phyloP scores from a whole-genome alignment of 2,113 vertebrate species.

The Chelonoidis abingdonii region DNA sequence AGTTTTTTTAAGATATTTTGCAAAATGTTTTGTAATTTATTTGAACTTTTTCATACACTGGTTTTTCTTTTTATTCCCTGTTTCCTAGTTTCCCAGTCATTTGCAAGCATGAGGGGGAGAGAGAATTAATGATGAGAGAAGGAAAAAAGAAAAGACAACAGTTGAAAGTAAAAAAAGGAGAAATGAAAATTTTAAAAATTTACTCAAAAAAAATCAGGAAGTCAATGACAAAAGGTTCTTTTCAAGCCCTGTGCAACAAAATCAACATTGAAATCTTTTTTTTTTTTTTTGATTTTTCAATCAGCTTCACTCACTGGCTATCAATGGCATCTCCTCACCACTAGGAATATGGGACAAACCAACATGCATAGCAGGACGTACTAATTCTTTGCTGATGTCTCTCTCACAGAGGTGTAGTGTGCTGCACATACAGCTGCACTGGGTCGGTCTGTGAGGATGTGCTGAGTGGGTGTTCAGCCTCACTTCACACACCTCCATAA shows the following conservation, averaged over 20 bases:
- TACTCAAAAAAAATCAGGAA: not conserved
- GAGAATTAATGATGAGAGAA: not conserved
- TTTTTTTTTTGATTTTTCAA: not conserved
- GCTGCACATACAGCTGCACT: not conserved
- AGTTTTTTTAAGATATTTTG: not conserved
- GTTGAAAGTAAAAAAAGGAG: not conserved
- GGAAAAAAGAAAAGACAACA: not conserved
- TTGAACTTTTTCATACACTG: not conserved
- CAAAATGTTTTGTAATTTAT: not conserved
- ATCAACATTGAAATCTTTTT: not conserved
- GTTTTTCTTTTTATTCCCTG: not conserved
- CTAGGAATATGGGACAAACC: not conserved
- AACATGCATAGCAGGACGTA: not conserved
- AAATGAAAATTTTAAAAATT: not conserved
- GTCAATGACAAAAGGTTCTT: not conserved
- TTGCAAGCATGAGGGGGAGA: not conserved
- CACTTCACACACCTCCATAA: not conserved
- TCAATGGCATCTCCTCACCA: not conserved
- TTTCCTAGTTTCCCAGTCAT: not conserved
- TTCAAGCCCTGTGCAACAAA: not conserved
- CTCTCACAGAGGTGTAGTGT: not conserved
- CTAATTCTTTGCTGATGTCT: not conserved
- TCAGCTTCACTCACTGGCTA: not conserved
- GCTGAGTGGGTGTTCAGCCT: not conserved
- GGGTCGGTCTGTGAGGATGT: not conserved